Evolutionary conservation across 2,797 vertebrate genomes (phyloP).

Genomic region (Peromyscus melanophrys): DNA sequence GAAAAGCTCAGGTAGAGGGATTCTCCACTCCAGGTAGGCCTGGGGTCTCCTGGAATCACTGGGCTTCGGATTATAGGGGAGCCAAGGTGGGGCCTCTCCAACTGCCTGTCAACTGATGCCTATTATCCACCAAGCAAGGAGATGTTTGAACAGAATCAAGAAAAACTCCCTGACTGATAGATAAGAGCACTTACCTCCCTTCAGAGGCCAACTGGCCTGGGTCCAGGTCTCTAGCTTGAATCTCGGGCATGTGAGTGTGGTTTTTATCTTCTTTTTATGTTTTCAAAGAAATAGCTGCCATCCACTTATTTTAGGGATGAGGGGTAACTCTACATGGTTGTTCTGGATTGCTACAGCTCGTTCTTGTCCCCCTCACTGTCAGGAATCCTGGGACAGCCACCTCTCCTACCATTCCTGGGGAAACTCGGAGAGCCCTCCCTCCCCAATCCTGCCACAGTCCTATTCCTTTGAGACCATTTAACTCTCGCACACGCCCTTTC

Average conservation of each 20-base stretch:
- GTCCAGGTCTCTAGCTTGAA: conserved; percentile 12
- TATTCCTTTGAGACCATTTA: conserved; percentile 51
- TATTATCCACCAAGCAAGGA: neutral
- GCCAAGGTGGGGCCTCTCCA: neutral
- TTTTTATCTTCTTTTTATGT: conserved; percentile 53
- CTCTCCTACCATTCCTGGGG: neutral
- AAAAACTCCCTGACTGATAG: conserved; percentile 25
- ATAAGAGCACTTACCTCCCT: conserved; percentile 1
- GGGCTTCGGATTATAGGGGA: neutral
- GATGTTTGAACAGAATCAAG: conserved; percentile 36
- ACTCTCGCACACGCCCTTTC: neutral
- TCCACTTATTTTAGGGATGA: conserved; percentile 20
- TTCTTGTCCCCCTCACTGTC: neutral
- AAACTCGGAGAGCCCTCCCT: neutral
- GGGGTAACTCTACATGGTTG: neutral
- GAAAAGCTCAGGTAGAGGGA: neutral
- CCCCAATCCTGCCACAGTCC: neutral
- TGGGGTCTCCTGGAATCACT: neutral
- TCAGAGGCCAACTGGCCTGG: conserved; percentile 10
- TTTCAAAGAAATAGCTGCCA: conserved; percentile 56
- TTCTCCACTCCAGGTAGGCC: neutral
- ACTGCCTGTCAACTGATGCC: neutral
- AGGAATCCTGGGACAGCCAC: neutral
- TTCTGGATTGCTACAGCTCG: neutral
- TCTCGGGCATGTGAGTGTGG: conserved; percentile 25